A percentile compares a stretch with the other conserved stretches of the same genome.
phyloP scores from a whole-genome alignment of 2,113 vertebrate genomes.

The Delphinapterus leucas region DNA sequence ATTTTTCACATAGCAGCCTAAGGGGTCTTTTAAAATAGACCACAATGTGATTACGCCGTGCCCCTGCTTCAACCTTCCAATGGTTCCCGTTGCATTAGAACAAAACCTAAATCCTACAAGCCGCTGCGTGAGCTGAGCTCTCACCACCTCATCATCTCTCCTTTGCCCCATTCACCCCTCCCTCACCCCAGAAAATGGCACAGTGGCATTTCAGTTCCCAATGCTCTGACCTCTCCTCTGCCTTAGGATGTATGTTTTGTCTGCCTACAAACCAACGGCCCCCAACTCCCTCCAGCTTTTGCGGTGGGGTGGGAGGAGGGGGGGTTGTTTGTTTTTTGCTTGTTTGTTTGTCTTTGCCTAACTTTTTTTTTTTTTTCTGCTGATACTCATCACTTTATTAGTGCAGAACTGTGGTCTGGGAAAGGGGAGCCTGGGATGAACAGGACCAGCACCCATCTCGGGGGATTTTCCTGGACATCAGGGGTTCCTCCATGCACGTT shows the following conservation, averaged over 20 bases:
- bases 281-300: not conserved
- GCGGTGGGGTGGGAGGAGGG: no score
- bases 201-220: not conserved
- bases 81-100: not conserved
- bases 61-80: not conserved
- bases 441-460: not conserved
- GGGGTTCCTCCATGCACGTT: constrained; percentile 67
- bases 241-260: not conserved
- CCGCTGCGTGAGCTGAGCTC: not conserved
- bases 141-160: not conserved
- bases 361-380: not conserved
- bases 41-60: not conserved
- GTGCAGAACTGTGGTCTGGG: not conserved
- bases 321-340: no score
- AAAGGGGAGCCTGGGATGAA: not conserved
- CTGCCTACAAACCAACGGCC: not conserved
- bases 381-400: constrained; percentile 3
- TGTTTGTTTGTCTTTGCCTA: no score
- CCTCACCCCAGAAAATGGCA: not conserved
- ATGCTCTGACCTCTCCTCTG: not conserved
- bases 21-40: not conserved
- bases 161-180: not conserved
- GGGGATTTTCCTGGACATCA: constrained; percentile 74
- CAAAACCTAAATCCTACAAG: not conserved
- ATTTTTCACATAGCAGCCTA: not conserved